Base-by-base conservation (phyloP, 2,113 vertebrate genomes). In the Gasterosteus aculeatus region DNA sequence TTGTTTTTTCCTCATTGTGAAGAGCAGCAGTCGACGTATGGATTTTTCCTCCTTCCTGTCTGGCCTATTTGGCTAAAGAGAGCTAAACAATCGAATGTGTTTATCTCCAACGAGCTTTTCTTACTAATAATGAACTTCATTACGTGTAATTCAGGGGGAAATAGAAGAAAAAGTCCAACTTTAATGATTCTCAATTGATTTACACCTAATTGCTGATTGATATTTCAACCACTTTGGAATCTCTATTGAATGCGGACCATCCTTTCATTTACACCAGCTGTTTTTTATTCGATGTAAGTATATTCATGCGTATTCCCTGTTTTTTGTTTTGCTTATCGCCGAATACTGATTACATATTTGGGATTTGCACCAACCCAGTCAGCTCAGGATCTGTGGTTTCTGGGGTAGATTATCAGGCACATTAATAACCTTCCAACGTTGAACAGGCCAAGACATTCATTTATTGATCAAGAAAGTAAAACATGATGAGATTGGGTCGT, bases 11-110 rank as follows among this genome's bases (percentile, higher is more conserved):
- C 16, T 68, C 18, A 62, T 42, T 71, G 44, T 61, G 62, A 18
- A 16, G 61, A 59, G 16, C 42, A 47, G 16, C 39, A 15, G 5
- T 26, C 31, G 46, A 29, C 31, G 22, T 46, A 63, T 65, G 19
- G 71, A 68, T 83, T 54, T 72, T 5, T 44, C 15, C 57, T 62
- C 11, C 35, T 47, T 31, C 41, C 9, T 65, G 35, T 78, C 41
- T 26, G 44, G 49, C 26, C 9, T 31, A 16, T 18, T 49, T 7
- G 14, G 26, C 10, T 26, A 49, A 67, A 60, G 19, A 46, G n/a
- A 2, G 35, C 8, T 62, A 62, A 62, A n/a, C 44, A 57, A 42
- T 58, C 19, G 16, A 29, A 35, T 12, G 35, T 19, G 29, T 61
- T 31, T 19, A 9, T 39, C 53, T 31, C 5, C 68, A 14, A n/a